These are phyloP conservation scores for Spinus pinus DNA, from an alignment of 2,797 vertebrate species.

Conservation along the genomic window DNA sequence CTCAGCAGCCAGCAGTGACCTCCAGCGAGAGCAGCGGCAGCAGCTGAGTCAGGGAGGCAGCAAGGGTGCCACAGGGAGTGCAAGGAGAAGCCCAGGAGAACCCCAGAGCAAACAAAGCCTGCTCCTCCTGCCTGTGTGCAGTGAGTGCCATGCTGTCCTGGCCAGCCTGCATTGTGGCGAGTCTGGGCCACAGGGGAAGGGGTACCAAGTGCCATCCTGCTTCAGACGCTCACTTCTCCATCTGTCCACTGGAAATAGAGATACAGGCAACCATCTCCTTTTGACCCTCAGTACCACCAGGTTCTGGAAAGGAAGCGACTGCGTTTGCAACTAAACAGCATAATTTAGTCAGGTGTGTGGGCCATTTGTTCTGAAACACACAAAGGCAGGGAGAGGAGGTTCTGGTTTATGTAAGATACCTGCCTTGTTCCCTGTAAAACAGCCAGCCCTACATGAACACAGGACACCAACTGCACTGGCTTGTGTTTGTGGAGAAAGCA, in stretches of 20 bases:
- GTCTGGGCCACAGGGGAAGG: background rate
- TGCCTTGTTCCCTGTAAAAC: background rate
- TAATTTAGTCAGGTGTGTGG: fast-evolving
- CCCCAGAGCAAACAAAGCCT: background rate
- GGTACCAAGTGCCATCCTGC: background rate
- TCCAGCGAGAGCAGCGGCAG: constrained; percentile 42
- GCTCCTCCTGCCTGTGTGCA: background rate
- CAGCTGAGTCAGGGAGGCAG: fast-evolving
- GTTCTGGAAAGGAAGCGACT: background rate
- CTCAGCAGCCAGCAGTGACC: constrained; percentile 74
- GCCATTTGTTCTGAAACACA: background rate
- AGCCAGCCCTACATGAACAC: fast-evolving
- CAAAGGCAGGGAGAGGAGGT: background rate
- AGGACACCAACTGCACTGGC: background rate
- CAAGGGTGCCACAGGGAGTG: background rate
- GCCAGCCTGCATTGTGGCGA: fast-evolving
- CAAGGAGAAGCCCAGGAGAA: background rate
- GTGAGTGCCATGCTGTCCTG: fast-evolving
- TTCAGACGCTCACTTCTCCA: background rate
- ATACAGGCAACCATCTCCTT: background rate
- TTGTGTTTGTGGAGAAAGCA: background rate
- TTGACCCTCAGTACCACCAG: background rate
- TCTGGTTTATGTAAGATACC: background rate
- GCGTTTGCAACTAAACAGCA: background rate
- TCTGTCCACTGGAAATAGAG: fast-evolving